phyloP scores from a whole-genome alignment of 2,888 invertebrate genomes.

The Melinopterus prodromus region DNA sequence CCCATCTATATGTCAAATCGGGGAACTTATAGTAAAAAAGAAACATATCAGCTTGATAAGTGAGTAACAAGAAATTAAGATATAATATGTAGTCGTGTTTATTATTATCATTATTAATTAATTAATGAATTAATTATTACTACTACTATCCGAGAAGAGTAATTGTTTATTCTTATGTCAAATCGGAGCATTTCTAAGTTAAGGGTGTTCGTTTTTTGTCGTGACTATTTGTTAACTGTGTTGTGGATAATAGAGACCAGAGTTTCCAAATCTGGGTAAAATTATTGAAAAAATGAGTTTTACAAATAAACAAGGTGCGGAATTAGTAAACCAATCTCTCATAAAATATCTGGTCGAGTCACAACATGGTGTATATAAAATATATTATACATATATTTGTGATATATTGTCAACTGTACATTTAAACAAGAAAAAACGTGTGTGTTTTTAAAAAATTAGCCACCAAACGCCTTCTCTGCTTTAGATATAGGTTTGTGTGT shows the following conservation, averaged over 20 bases:
- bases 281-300: too few species aligned
- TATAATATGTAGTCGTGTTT: slow-evolving; percentile 60
- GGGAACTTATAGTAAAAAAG: slow-evolving; percentile 68
- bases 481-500: slow-evolving; percentile 63
- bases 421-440: slow-evolving; percentile 35
- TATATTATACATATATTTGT: slow-evolving; percentile 28
- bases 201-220: slow-evolving; percentile 11
- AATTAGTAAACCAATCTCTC: background rate
- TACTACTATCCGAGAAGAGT: slow-evolving; percentile 11
- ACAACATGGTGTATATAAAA: background rate
- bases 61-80: slow-evolving; percentile 30
- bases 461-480: slow-evolving; percentile 65
- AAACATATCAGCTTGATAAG: slow-evolving; percentile 73
- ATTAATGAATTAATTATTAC: slow-evolving; percentile 20
- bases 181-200: slow-evolving; percentile 12
- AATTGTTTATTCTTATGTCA: slow-evolving; percentile 19
- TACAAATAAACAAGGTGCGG: too few species aligned
- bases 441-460: slow-evolving; percentile 55
- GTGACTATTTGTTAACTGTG: background rate
- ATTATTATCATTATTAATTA: slow-evolving; percentile 31
- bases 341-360: background rate
- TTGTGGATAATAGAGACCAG: slow-evolving; percentile 6
- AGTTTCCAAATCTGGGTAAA: background rate
- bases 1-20: slow-evolving; percentile 50
- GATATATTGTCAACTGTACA: slow-evolving; percentile 54